Conservation (phyloP, 2,797 vertebrate genomes). For the Sebastolobus altivelis region DNA sequence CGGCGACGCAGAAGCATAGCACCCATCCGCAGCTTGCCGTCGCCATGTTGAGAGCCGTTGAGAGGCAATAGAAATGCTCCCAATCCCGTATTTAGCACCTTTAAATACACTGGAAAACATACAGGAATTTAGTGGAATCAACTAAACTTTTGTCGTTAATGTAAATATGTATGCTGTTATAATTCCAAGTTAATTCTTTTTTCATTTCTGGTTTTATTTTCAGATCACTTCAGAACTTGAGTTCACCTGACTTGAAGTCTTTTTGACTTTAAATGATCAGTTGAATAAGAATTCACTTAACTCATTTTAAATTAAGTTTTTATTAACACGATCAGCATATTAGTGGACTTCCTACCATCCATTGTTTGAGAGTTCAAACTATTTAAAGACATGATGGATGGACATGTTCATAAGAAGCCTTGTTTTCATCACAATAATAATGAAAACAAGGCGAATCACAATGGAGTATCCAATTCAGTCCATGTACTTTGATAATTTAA, state of each 20-base stretch:
- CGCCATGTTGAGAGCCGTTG: no score
- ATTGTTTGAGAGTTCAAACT: background rate
- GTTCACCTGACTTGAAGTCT: background rate
- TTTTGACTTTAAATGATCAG: background rate
- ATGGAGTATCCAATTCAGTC: background rate
- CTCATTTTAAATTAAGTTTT: background rate
- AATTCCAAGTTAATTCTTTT: no score
- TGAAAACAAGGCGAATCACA: background rate
- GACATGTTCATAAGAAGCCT: background rate
- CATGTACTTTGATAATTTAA: background rate
- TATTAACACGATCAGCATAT: background rate
- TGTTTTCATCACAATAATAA: background rate
- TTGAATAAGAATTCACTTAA: background rate
- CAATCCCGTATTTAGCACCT: background rate
- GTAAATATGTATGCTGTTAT: background rate
- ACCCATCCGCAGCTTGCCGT: no score
- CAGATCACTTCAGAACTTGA: background rate
- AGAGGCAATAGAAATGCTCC: no score
- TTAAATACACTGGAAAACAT: background rate
- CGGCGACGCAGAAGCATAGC: no score
- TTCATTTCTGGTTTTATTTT: background rate
- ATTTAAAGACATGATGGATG: background rate
- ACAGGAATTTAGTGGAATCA: background rate
- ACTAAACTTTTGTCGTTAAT: background rate
- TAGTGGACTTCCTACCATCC: background rate